These are phyloP conservation scores for Drosophila azteca DNA, from an alignment of 1,140 invertebrate genomes.

Conservation along the genomic window DNA sequence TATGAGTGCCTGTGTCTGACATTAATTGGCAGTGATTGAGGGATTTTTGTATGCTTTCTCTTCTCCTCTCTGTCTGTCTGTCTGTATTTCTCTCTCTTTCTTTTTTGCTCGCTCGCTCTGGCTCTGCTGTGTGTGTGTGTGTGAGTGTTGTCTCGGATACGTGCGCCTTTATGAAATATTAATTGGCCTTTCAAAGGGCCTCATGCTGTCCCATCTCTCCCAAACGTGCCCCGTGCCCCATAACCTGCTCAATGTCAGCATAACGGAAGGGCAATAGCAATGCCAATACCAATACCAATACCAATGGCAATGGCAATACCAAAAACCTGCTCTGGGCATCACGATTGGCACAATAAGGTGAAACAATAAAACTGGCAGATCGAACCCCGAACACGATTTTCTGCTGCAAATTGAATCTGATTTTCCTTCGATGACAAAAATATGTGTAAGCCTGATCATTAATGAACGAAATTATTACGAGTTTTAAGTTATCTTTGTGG, in stretches of 20 bases:
- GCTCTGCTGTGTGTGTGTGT: constrained; percentile 20
- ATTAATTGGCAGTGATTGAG: constrained; percentile 82
- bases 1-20: constrained; percentile 81
- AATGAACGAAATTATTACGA: constrained; percentile 12
- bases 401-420: constrained; percentile 37
- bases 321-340: constrained; percentile 26
- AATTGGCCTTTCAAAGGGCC: constrained; percentile 74
- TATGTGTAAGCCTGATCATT: constrained; percentile 2
- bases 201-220: constrained; percentile 26
- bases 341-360: constrained; percentile 46
- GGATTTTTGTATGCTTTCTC: constrained; percentile 69
- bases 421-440: constrained; percentile 4
- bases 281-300: constrained; percentile 4
- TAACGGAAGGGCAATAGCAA: constrained; percentile 42
- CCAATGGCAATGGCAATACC: constrained; percentile 7
- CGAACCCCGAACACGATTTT: constrained; percentile 32
- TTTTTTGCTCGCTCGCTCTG: background rate
- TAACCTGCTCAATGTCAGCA: constrained; percentile 68
- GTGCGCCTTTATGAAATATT: constrained; percentile 81
- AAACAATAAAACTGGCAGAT: constrained; percentile 44
- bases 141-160: constrained; percentile 64
- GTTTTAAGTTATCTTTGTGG: constrained; percentile 1
- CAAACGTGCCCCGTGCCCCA: constrained; percentile 57
- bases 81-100: constrained; percentile 14
- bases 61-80: background rate